Base-by-base conservation (phyloP, 2,797 vertebrate genomes). In the Anas capensis region DNA sequence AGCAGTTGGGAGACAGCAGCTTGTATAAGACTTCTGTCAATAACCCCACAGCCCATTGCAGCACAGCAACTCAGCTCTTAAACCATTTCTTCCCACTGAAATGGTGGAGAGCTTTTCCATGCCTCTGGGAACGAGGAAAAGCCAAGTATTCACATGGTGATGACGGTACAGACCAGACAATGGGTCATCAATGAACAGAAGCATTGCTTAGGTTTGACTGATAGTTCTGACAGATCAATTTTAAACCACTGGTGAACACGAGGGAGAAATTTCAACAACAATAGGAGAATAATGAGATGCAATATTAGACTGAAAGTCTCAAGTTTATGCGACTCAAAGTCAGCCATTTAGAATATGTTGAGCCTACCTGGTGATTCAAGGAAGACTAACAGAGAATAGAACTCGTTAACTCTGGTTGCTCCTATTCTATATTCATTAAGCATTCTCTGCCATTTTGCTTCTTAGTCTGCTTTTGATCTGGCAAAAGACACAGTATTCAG, bases 361-460 rank as follows among this genome's bases (percentile, higher is more conserved):
- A 88, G 69, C 24, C 69, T 85, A 64, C 61, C 65, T 76, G 38
- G 33, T 46, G 19, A 16, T 29, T 31, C 84, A 71, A 2, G 0
- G 61, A 68, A 93, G 77, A 19, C 26, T 60, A 66, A 61, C 18
- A 60, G 33, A 58, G 64, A 83, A 81, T 53, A 53, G 44, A 84
- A 84, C 49, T 60, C 75, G 18, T 61, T 82, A 57, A 53, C 57
- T 57, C 49, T 65, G 54, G 17, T 57, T 76, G 78, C 42, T 90
- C 24, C 71, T 75, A 40, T 8, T 69, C 53, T 83, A 8, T 27
- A 3, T 49, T 84, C 36, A 75, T 58, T 79, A 82, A 75, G 44
- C 33, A 6, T 53, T 84, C 80, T 84, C 78, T 81, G 34, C 81
- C 34, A 24, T 71, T 88, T 93, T 80, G 27, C 54, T 87, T 79